Evolutionary conservation across 2,888 invertebrate species (phyloP), one percentile per base, ranked within the genome.

Genomic region (Tetragnatha montana): DNA sequence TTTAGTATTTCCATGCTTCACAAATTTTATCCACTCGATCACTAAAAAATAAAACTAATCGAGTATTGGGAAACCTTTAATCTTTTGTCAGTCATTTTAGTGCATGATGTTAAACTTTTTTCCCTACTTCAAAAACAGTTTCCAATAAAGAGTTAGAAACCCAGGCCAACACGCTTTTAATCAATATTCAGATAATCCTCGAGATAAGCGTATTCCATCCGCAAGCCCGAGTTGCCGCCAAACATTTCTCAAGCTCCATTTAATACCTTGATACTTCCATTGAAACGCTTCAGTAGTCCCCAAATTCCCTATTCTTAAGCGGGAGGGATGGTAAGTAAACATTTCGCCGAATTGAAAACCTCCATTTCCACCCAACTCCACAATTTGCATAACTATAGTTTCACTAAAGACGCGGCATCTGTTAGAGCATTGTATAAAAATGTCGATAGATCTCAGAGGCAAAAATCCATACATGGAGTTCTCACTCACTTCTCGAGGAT

Each of bases 401-500:
- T 51, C 68, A n/a, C 47, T 81, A 70, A 60, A 78, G 60, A 81
- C 70, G 35, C n/a, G 14, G 75, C 83, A 83, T 83, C 75, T 83
- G 83, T 69, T 74, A 47, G 14, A 35, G 6, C 47, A 51, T 83
- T 75, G 60, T 68, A 60, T 60, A 60, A 68, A 68, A 83, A 83
- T 83, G 51, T 74, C 75, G n/a, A 79, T 79, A 75, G 8, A 79
- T 19, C 60, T 60, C 19, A 49, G 7, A 19, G 22, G 51, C 19
- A 81, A 82, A 83, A 68, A 75, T 83, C 75, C 22, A 68, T 75
- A 83, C n/a, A 69, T 35, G 35, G 83, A 83, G 68, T 83, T 47
- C 75, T 83, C 47, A 14, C n/a, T 21, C 51, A 35, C 35, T 75
- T 84, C n/a, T 79, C 71, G 22, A 21, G 78, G 51, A 71, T 85